Evolutionary conservation across 2,797 vertebrate species (phyloP), one percentile per base, ranked within the genome.

Genomic region (Otolemur crassicaudatus): DNA sequence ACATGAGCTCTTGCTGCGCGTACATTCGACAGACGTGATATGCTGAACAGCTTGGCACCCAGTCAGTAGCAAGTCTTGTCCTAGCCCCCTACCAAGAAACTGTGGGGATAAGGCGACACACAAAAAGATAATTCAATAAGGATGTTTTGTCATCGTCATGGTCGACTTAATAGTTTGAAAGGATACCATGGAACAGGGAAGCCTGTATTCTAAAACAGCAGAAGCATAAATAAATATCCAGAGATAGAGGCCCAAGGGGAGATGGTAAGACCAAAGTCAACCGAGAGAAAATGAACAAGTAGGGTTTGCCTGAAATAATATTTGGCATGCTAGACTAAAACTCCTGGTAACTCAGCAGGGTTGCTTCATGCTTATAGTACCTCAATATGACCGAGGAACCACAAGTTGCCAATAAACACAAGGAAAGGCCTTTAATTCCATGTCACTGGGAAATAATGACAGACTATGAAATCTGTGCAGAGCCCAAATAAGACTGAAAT

Each of bases 341-440:
- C 85, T 97, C 12, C 19, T 60, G 91, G 91, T 95, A 98, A 96
- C 94, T 61, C 98, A 96, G 98, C 65, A 97, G 87, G 95, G 91
- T 76, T 67, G 93, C 96, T 97, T 98, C 75, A 43, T 97, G 94
- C 22, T 98, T 92, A 95, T 27, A 37, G 94, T 91, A 79, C 77
- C 89, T 96, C 56, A 8, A 83, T 87, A 49, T 58, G 77, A 97
- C 29, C 65, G 88, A 95, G 49, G 96, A 96, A 96, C 95, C 96
- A 97, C 97, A 97, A 97, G 76, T 88, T 98, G 95, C 95, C 97
- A 98, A 88, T 93, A 97, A 97, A 97, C 85, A 97, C 82, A 91
- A 76, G 58, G 76, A 96, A 94, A 95, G 72, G 70, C 63, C 76
- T 98, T 95, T 97, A 94, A 97, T 97, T 70, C 95, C 91, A 56